phyloP scores from a whole-genome alignment of 2,888 invertebrate genomes.

The Temnothorax ravouxi region DNA sequence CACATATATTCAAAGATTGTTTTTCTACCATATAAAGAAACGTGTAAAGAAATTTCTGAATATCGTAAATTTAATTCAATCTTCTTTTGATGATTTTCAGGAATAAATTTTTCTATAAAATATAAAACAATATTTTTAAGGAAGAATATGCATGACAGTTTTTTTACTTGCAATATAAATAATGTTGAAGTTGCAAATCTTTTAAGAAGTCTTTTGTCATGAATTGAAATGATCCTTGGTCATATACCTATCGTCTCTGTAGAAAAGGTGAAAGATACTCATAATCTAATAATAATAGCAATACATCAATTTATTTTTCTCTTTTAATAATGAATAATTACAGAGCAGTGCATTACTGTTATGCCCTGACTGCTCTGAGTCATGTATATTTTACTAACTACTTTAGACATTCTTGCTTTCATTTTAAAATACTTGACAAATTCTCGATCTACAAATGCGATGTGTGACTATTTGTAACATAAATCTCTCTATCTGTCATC shows the following conservation, averaged over 20 bases:
- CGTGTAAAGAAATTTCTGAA: neutral
- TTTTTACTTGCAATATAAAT: neutral
- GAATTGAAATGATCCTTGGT: neutral
- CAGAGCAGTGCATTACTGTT: constrained; percentile 8
- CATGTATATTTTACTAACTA: neutral
- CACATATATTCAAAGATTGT: neutral
- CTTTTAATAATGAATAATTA: constrained; percentile 17
- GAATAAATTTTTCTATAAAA: neutral
- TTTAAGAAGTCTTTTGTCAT: neutral
- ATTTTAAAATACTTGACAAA: neutral
- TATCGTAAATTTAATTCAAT: neutral
- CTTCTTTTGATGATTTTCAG: neutral
- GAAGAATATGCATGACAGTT: neutral
- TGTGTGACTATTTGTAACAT: neutral
- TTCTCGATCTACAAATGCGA: neutral
- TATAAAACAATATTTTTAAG: neutral
- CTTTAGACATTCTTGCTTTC: neutral
- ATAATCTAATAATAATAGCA: neutral
- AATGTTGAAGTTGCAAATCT: neutral
- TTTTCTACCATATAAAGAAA: neutral
- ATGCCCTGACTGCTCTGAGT: neutral
- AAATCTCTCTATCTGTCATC: neutral
- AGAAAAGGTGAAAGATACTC: neutral
- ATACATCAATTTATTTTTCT: neutral
- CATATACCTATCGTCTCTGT: neutral